Base-by-base conservation (phyloP, 2,797 vertebrate species). In the Phyllotis vaccarum region DNA sequence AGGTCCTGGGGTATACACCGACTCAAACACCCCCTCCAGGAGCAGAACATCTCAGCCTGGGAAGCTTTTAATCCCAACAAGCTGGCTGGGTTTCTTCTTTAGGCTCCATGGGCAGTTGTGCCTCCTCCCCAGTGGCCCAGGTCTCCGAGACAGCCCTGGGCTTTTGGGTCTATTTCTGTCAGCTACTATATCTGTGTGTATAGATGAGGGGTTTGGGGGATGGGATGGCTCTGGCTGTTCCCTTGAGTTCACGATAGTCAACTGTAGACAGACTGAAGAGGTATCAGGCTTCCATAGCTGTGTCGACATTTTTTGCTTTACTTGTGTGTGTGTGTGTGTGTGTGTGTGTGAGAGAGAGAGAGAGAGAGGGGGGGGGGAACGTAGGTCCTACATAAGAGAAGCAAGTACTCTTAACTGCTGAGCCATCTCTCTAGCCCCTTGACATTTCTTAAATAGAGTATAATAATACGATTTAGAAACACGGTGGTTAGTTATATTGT, bases 1-100 rank as follows among this genome's bases (percentile, higher is more conserved):
- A 2, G 3, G 58, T 34, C 80, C 90, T 52, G 0, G 11, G 0
- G 43, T 2, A 31, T 16, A 31, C 37, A 7, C 58, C 46, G 70
- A 29, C 46, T 0, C 0, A 0, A 2, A 0, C 17, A 43, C 1
- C 0, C 0, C 13, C 22, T n/a, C n/a, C 14, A 31, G 62, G 34
- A 34, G 68, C 14, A 1, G 54, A 68, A 31, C 49, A 2, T 14
- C 46, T 54, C 34, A 17, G 40, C 66, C 27, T 13, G 12, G 37
- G 8, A 76, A 27, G 37, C 2, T 70, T 3, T 0, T 21, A 6
- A 34, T 19, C 78, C 40, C 60, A 17, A 9, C 3, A 1, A 58
- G 14, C 81, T 37, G 72, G 21, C 2, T 1, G 46, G 34, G 1
- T 75, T 54, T 7, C 68, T 72, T 34, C 0, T 46, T 11, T 0